These are phyloP conservation scores for Lepidurus arcticus DNA, from an alignment of 1,140 invertebrate genomes.

Conservation along the genomic window DNA sequence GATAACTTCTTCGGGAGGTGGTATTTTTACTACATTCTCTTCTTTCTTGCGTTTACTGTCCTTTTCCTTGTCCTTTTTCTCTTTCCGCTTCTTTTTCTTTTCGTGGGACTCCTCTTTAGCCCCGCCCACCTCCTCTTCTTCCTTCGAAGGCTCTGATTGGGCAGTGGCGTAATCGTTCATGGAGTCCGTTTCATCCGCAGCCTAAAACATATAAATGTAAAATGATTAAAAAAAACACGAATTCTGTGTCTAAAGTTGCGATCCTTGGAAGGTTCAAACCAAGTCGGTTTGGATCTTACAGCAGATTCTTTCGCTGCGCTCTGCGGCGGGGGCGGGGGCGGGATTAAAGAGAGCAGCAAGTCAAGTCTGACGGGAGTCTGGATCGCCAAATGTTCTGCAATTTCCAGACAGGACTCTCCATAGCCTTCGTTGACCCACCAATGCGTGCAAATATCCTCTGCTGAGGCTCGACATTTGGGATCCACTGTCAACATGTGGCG, in stretches of 20 bases:
- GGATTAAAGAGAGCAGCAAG: slow-evolving; percentile 74
- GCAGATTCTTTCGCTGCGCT: background rate
- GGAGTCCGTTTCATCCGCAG: slow-evolving; percentile 23
- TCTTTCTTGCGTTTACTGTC: slow-evolving; percentile 34
- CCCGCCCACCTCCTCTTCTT: background rate
- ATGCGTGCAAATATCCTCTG: slow-evolving; percentile 89
- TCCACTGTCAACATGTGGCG: slow-evolving; percentile 88
- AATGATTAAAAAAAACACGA: too few relatives aligned
- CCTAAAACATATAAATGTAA: background rate
- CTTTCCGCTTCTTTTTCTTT: slow-evolving; percentile 36
- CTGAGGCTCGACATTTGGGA: slow-evolving; percentile 78
- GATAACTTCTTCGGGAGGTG: too few relatives aligned
- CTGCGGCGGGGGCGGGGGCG: slow-evolving; percentile 45
- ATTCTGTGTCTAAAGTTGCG: too few relatives aligned
- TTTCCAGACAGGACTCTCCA: slow-evolving; percentile 71
- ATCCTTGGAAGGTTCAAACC: too few relatives aligned
- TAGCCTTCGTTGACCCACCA: slow-evolving; percentile 87
- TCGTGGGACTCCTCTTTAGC: slow-evolving; percentile 26
- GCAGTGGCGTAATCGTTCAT: slow-evolving; percentile 31
- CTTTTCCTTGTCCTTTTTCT: slow-evolving; percentile 32
- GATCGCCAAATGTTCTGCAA: slow-evolving; percentile 80
- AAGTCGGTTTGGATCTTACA: background rate
- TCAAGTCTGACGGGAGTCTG: slow-evolving; percentile 83
- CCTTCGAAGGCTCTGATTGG: slow-evolving; percentile 23
- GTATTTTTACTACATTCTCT: slow-evolving; percentile 27